Base-by-base conservation (phyloP, 35 echinoderm and acorn worm genomes). In the Diadema setosum region DNA sequence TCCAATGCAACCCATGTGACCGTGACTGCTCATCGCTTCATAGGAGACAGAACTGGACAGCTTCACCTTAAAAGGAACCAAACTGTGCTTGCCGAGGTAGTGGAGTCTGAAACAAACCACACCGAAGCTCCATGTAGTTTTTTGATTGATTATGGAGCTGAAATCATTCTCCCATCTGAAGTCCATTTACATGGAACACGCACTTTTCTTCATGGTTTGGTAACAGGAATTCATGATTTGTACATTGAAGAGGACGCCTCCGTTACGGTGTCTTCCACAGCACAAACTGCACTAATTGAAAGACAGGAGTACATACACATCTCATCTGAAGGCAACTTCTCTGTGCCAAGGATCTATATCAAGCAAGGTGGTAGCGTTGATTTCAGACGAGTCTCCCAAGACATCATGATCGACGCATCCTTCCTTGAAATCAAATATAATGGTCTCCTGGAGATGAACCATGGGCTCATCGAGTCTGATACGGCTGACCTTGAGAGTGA, bases 121-220 rank as follows among this genome's bases (percentile, higher is more conserved):
- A 97, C 94, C 3, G 94, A 97, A 85, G 94, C 94, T 29, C 94
- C 94, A 17, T 97, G 94, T 57, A 97, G 94, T 75, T 97, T 65
- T 42, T 40, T 89, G 34, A 86, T 97, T 26, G 94, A 97, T 65
- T 92, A 90, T 89, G 90, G 83, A 27, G 82, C 90, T 41, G 94
- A 97, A 87, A 90, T 97, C 27, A 61, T 93, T 37, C 48, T 93
- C 7, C 94, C 94, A 43, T 97, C 90, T 32, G 94, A 97, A 46
- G 90, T 92, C 12, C 94, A 97, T 83, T 65, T 97, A 16, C 94
- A 97, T 85, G 94, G 94, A 18, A 92, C 87, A 14, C 56, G 90
- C 37, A 97, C 94, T 85, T 81, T 86, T 26, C 84, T 97, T 30
- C 85, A 89, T 86, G 94, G 94, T 21, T 76, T 84, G 27, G 46